These are phyloP conservation scores for Siphamia tubifer DNA, from an alignment of 2,113 vertebrate genomes.

Conservation along the genomic window DNA sequence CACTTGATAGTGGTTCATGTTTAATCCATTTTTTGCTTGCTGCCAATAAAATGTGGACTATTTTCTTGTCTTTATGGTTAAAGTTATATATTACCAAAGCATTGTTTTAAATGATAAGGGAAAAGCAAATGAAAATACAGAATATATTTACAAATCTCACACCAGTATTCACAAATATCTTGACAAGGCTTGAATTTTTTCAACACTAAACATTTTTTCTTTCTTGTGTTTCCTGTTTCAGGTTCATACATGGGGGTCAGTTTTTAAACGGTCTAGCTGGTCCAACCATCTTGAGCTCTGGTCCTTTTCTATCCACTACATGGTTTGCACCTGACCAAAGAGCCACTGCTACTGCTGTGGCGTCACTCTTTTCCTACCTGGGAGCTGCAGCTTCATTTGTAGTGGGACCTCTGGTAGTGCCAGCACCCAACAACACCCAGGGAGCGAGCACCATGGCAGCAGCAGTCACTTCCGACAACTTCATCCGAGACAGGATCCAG, in stretches of 20 bases:
- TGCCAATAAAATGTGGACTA: too few relatives aligned
- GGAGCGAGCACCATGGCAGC: constrained; percentile 4
- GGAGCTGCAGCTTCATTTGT: constrained; percentile 88
- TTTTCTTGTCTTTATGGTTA: too few relatives aligned
- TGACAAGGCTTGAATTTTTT: background rate
- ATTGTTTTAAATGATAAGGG: too few relatives aligned
- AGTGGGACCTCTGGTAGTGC: constrained; percentile 91
- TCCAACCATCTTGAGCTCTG: constrained; percentile 92
- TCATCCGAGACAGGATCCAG: constrained; percentile 89
- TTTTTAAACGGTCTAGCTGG: constrained; percentile 93
- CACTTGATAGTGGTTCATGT: too few relatives aligned
- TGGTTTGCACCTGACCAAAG: constrained; percentile 97
- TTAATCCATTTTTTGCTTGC: too few relatives aligned
- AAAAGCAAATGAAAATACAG: too few relatives aligned
- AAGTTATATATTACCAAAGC: too few relatives aligned
- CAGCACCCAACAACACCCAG: constrained; percentile 86
- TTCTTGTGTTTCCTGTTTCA: constrained; percentile 44
- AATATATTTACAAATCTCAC: too few relatives aligned
- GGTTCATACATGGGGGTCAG: constrained; percentile 94
- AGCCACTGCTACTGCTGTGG: constrained; percentile 94
- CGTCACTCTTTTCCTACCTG: constrained; percentile 88
- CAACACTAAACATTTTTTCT: background rate
- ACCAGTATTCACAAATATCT: too few relatives aligned
- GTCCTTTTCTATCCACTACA: constrained; percentile 92
- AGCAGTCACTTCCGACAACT: constrained; percentile 29